phyloP scores from a whole-genome alignment of 2,888 invertebrate species.

The Druceiella hillmani region DNA sequence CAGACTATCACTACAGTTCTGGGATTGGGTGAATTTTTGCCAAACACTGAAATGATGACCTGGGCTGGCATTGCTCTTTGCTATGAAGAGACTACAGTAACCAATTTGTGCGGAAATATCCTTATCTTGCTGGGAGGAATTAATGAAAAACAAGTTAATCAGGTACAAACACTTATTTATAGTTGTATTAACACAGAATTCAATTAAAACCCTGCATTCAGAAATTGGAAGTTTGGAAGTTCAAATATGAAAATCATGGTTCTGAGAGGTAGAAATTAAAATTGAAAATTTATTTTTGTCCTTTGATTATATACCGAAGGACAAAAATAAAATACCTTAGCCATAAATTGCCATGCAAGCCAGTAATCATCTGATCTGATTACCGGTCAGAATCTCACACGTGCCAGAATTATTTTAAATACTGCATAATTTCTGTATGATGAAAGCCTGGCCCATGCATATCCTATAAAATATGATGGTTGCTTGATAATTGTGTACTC shows the following conservation, averaged over 20 bases:
- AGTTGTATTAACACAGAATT: neutral
- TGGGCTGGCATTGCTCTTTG: slow-evolving; percentile 51
- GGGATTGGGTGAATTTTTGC: slow-evolving; percentile 60
- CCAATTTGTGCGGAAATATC: slow-evolving; percentile 59
- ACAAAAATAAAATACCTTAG: no score
- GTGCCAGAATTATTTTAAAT: no score
- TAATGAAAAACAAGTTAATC: slow-evolving; percentile 51
- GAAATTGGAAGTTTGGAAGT: neutral
- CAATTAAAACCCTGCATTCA: no score
- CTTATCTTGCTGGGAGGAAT: slow-evolving; percentile 62
- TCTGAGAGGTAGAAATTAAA: neutral
- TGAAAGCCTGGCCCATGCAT: no score
- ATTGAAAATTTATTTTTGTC: no score
- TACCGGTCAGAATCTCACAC: no score
- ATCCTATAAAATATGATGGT: no score
- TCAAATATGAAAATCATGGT: neutral
- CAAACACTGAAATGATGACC: slow-evolving; percentile 48
- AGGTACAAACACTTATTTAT: slow-evolving; percentile 29
- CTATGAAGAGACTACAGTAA: slow-evolving; percentile 48
- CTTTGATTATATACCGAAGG: no score
- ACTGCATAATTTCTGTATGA: no score
- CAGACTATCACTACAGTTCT: slow-evolving; percentile 39
- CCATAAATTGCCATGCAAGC: no score
- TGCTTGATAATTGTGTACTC: no score
- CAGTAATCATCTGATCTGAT: no score